These are phyloP conservation scores for Eidolon helvum DNA, from an alignment of 2,113 vertebrate genomes.

Conservation along the genomic window DNA sequence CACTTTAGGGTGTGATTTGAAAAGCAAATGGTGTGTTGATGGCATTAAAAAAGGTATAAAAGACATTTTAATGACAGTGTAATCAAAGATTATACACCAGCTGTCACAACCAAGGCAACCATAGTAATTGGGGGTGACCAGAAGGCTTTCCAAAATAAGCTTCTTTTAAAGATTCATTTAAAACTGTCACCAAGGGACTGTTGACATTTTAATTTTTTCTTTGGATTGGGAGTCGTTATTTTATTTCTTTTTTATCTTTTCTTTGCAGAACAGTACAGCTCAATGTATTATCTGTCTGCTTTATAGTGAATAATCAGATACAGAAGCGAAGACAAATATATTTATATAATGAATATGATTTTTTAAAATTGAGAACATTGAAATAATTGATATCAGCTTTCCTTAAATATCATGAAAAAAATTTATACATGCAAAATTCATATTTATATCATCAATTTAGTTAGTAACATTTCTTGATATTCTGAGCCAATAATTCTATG, in stretches of 20 bases:
- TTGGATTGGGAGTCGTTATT: slow-evolving; percentile 28
- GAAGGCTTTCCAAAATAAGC: slow-evolving; percentile 74
- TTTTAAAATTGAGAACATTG: background rate
- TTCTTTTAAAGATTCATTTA: slow-evolving; percentile 67
- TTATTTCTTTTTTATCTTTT: slow-evolving; percentile 45
- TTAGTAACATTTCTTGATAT: background rate
- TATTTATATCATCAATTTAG: background rate
- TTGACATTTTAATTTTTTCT: slow-evolving; percentile 70
- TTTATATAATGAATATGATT: background rate
- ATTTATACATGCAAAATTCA: background rate
- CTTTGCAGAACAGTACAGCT: background rate
- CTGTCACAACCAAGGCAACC: slow-evolving; percentile 71
- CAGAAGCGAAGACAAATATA: background rate
- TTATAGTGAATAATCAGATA: background rate
- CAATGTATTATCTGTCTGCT: background rate
- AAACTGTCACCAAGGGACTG: slow-evolving; percentile 65
- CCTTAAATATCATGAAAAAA: background rate
- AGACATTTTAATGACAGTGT: slow-evolving; percentile 74
- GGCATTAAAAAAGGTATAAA: slow-evolving; percentile 70
- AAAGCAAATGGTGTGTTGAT: slow-evolving; percentile 74
- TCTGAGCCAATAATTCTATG: background rate
- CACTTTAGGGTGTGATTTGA: slow-evolving; percentile 61
- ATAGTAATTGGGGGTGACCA: slow-evolving; percentile 73
- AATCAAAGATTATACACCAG: slow-evolving; percentile 74
- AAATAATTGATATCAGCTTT: background rate